Evolutionary conservation across 2,888 invertebrate genomes (phyloP).

Genomic region (Germaria angustata): DNA sequence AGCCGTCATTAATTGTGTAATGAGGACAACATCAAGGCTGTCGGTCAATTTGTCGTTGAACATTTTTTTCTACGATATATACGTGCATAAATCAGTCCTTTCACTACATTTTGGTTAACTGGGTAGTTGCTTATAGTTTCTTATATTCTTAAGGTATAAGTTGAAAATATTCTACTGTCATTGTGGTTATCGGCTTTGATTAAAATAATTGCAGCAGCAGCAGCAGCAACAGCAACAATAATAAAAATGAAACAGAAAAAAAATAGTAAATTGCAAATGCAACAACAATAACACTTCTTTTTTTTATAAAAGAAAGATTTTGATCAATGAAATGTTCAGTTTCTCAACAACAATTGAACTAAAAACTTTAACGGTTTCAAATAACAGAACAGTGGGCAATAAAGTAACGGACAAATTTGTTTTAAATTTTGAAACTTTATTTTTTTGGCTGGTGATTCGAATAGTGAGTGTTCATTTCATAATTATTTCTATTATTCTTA

Average conservation of each 20-base stretch:
- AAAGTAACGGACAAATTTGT: constrained; percentile 10
- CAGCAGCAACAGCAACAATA: not conserved
- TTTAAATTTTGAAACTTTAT: not conserved
- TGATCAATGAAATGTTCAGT: constrained; percentile 36
- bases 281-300: not conserved
- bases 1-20: no score
- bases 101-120: no score
- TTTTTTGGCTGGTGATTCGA: not conserved
- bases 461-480: not conserved
- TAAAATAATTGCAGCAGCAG: constrained; percentile 26
- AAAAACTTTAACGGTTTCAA: constrained; percentile 11
- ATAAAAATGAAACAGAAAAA: not conserved
- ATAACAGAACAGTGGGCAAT: not conserved
- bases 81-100: no score
- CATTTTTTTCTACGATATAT: no score
- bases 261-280: constrained; percentile 2
- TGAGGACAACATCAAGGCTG: no score
- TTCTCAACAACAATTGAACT: constrained; percentile 36
- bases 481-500: not conserved
- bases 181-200: constrained; percentile 46
- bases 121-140: no score
- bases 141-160: no score
- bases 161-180: not conserved
- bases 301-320: constrained; percentile 41
- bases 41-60: no score